Base-by-base conservation (phyloP, 1,140 invertebrate species). In the Saxidomus purpurata region DNA sequence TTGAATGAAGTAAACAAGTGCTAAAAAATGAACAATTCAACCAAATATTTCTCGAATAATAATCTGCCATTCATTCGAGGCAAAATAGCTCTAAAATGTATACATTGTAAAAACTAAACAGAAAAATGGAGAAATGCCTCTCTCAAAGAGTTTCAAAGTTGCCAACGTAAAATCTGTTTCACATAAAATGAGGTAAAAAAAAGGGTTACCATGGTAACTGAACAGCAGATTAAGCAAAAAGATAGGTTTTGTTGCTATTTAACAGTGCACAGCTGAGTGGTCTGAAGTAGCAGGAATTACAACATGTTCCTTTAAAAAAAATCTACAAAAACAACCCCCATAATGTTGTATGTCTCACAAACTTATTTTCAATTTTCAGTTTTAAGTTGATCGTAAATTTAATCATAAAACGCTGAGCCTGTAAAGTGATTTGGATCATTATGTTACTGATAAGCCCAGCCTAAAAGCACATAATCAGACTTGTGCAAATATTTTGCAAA, bases 121-220 rank as follows among this genome's bases (percentile, higher is more conserved):
- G 31, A 36, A 38, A 76, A 76, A n/a, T n/a, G n/a, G 38, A 71
- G 17, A 36, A 19, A 1, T 19, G 76, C 31, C 47, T 28, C 47
- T 79, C 25, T 79, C 43, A 6, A 79, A 77, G 47, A 79, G 76
- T 36, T 52, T 79, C 47, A 52, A 52, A 79, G 49, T 79, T 36
- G 47, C 76, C 76, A 79, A 52, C 76, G 55, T 79, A 79, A 79
- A 79, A 79, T 79, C 76, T 79, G 76, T 49, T 79, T 79, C 49
- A 34, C 47, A 79, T 79, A 79, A 79, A 79, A 79, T 79, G 76
- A 79, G 76, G 76, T 79, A 79, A 79, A 79, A 77, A 77, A 49
- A 55, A 63, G 2, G 9, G 76, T 79, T 79, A 25, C 76, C 31
- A 79, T 55, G 76, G 40, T 9, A 79, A 79, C 76, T 8, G 49